Conservation (phyloP, 2,888 invertebrate species). For the Seira musarum region DNA sequence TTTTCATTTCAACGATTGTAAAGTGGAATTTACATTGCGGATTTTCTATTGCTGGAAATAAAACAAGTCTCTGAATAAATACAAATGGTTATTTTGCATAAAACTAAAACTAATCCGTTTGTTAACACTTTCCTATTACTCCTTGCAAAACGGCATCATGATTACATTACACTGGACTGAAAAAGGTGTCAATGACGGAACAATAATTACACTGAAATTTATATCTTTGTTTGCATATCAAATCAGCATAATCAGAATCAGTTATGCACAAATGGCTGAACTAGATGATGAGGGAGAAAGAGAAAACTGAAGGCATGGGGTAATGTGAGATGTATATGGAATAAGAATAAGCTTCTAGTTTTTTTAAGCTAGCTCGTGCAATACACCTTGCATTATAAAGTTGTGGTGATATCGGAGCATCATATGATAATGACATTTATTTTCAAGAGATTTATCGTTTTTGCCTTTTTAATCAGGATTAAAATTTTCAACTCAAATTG, state of each 20-base stretch:
- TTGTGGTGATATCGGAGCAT: too few relatives aligned
- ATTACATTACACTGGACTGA: slow-evolving; percentile 30
- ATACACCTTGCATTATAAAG: too few relatives aligned
- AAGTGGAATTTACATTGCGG: slow-evolving; percentile 59
- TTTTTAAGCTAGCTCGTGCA: too few relatives aligned
- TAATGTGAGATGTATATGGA: slow-evolving; percentile 8
- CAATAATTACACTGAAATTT: slow-evolving; percentile 54
- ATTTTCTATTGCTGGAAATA: slow-evolving; percentile 49
- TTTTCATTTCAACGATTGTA: not conserved
- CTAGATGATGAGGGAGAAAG: too few relatives aligned
- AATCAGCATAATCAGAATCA: slow-evolving; percentile 51
- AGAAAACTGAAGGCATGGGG: too few relatives aligned
- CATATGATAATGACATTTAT: slow-evolving; percentile 62
- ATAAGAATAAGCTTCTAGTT: too few relatives aligned
- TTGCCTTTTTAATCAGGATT: slow-evolving; percentile 68
- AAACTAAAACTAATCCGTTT: slow-evolving; percentile 50
- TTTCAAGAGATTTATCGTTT: slow-evolving; percentile 68
- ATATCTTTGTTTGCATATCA: slow-evolving; percentile 57
- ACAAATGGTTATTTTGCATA: slow-evolving; percentile 63
- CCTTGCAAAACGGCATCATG: slow-evolving; percentile 1
- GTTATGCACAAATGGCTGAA: slow-evolving; percentile 35
- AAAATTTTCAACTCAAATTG: too few relatives aligned
- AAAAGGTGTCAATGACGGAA: slow-evolving; percentile 54
- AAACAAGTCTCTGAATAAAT: too few relatives aligned
- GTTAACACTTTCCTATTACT: slow-evolving; percentile 35